A percentile compares a stretch with the other conserved stretches of the same genome.
Evolutionary conservation across 2,888 invertebrate genomes (phyloP).

Genomic region (Morinoia aosen): DNA sequence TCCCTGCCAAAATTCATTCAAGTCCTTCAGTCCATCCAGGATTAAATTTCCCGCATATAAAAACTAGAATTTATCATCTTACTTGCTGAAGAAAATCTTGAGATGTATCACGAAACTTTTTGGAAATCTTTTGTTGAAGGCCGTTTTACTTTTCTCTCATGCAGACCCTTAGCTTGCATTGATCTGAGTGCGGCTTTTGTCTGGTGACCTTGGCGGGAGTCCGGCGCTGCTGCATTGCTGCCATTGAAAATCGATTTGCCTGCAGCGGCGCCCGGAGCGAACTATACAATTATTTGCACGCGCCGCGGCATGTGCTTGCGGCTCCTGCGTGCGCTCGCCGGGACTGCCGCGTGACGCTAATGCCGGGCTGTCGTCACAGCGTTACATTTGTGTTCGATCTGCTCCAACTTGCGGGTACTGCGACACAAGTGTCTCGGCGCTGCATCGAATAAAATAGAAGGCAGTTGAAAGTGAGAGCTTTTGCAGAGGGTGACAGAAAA

Average conservation of each 20-base stretch:
- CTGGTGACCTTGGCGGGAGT: constrained; percentile 5
- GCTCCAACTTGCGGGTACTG: not conserved
- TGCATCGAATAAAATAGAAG: not conserved
- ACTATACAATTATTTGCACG: constrained; percentile 8
- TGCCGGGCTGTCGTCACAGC: not conserved
- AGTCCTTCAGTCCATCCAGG: not conserved
- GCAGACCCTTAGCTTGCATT: not conserved
- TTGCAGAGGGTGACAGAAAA: not conserved
- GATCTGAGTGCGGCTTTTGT: constrained; percentile 17
- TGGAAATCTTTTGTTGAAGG: not conserved
- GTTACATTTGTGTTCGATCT: not conserved
- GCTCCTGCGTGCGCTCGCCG: not conserved
- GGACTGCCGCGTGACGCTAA: not conserved
- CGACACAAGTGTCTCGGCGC: not conserved
- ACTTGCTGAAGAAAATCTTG: not conserved
- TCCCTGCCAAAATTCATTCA: not conserved
- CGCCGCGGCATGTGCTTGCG: not conserved
- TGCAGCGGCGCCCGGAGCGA: not conserved
- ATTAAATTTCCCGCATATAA: not conserved
- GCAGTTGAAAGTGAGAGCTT: not conserved
- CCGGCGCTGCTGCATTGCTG: not conserved
- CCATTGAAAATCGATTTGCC: constrained; percentile 21
- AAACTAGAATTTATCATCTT: not conserved
- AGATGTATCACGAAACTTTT: not conserved
- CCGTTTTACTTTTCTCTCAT: not conserved